Base-by-base conservation (phyloP, 1,140 invertebrate species). In the Agrypnia vestita region DNA sequence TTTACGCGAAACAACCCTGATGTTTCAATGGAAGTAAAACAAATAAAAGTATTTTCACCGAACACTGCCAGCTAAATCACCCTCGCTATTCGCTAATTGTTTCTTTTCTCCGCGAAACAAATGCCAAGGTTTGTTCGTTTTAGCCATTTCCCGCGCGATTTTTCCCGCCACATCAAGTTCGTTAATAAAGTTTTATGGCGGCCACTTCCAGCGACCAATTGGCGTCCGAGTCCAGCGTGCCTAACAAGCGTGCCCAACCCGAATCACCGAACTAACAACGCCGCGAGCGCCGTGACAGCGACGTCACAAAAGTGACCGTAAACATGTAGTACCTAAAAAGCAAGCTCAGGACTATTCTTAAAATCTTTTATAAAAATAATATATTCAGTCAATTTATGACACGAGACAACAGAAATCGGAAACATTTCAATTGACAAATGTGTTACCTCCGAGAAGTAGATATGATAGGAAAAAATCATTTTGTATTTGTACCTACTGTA, bases 91-190 rank as follows among this genome's bases (percentile, higher is more conserved):
- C 17, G 55, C 55, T 59, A 59, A 59, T 59, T 59, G 55, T 15
- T 59, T 59, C 15, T 59, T 59, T 59, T 15, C 55, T 11, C 17
- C 3, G 55, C 55, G 17, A 17, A 59, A 59, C 15, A 59, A 59
- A 59, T 21, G 17, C 9, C 55, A 8, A 59, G 55, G 8, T 59
- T 59, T 21, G 15, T 59, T 59, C 15, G 55, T 59, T 56, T 56
- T 59, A 19, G 55, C 15, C 55, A 59, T 59, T 59, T 11, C 53
- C 55, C 55, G 55, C 55, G 55, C 55, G 55, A 59, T 59, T 21
- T 35, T 59, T 59, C 55, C 11, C 55, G 55, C 55, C 17, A 15
- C 1, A 3, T 19, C 0, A 15, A 21, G 55, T 59, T 21, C 15
- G 55, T 21, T 11, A 59, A 59, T 59, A 59, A 59, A 35, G 15